Percentiles rank a stretch among this genome's conserved stretches.
phyloP scores from a whole-genome alignment of 2,113 vertebrate genomes.

The Jacana jacana region DNA sequence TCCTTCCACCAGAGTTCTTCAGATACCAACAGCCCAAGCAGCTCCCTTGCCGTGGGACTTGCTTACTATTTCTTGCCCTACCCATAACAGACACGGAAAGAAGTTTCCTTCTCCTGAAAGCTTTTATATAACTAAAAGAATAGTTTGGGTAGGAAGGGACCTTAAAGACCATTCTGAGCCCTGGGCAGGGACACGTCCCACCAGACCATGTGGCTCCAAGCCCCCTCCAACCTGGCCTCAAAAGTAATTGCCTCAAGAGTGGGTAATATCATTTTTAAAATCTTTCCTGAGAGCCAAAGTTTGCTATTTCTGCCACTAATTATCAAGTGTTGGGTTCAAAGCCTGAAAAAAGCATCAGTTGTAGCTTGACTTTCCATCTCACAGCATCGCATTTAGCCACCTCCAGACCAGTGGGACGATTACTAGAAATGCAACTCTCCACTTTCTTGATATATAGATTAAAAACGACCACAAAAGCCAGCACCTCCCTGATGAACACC shows the following conservation, averaged over 20 bases:
- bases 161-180: too few relatives aligned
- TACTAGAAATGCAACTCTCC: not conserved
- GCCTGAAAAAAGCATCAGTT: not conserved
- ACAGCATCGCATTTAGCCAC: not conserved
- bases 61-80: not conserved
- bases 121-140: not conserved
- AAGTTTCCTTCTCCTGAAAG: not conserved
- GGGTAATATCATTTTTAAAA: not conserved
- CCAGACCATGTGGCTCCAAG: too few relatives aligned
- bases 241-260: not conserved
- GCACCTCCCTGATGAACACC: not conserved
- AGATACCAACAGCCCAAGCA: fast-evolving
- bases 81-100: not conserved
- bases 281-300: not conserved
- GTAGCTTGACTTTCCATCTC: too few relatives aligned
- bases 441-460: not conserved
- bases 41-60: not conserved
- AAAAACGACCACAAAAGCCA: not conserved
- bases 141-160: too few relatives aligned
- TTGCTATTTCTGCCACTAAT: not conserved
- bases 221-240: too few relatives aligned
- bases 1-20: not conserved
- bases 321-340: not conserved
- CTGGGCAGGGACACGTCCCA: too few relatives aligned
- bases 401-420: not conserved